A percentile compares a stretch with the other conserved stretches of the same genome.
These are phyloP conservation scores for Dicyrtoma fusca DNA, from an alignment of 2,888 invertebrate species.

Conservation along the genomic window DNA sequence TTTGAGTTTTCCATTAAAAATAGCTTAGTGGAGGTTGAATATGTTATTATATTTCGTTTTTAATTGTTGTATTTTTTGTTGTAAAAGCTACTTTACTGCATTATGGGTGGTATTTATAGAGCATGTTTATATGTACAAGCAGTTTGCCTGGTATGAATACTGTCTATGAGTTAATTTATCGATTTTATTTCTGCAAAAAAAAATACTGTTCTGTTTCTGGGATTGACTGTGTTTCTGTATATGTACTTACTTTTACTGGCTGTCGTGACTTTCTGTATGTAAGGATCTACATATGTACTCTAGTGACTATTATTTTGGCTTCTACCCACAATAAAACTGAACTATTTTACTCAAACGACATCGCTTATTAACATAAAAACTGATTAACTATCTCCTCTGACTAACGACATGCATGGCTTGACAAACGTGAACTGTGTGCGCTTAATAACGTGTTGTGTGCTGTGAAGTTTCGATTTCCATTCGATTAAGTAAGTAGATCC, in stretches of 20 bases:
- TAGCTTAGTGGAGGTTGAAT: conserved; percentile 2
- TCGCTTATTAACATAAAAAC: conserved; percentile 17
- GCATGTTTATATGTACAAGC: background rate
- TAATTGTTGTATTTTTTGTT: background rate
- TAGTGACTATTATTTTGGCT: background rate
- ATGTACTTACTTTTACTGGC: background rate
- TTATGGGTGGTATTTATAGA: background rate
- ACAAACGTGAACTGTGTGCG: too few relatives aligned
- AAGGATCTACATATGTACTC: background rate
- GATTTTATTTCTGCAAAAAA: too few relatives aligned
- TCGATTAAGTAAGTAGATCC: conserved; percentile 16
- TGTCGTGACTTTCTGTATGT: background rate
- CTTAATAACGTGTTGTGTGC: background rate
- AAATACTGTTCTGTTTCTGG: background rate
- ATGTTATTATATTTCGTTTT: background rate
- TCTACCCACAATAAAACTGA: background rate
- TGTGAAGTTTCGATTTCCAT: conserved; percentile 1
- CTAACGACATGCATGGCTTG: background rate
- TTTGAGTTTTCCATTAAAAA: background rate
- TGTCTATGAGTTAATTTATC: too few relatives aligned
- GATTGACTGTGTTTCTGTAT: background rate
- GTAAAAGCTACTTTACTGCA: background rate
- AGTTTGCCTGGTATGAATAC: background rate
- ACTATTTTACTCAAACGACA: background rate
- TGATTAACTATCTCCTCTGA: background rate